phyloP scores from a whole-genome alignment of 2,888 invertebrate species.

The Protonemura montana region DNA sequence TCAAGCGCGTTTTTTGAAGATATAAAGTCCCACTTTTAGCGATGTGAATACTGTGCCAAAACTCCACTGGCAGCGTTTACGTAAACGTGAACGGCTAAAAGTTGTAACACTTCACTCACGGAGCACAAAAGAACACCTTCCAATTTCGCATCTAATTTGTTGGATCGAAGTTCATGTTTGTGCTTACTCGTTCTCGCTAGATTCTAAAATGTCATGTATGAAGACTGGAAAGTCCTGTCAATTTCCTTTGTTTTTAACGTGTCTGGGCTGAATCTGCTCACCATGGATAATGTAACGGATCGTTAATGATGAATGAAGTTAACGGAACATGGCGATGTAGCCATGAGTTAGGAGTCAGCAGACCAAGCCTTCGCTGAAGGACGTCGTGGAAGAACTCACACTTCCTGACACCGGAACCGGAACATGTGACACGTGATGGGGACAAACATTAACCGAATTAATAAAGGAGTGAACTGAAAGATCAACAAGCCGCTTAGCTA shows the following conservation, averaged over 20 bases:
- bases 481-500: background rate
- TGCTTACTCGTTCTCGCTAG: background rate
- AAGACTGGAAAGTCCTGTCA: background rate
- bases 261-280: background rate
- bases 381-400: background rate
- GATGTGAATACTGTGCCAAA: background rate
- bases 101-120: too few relatives aligned
- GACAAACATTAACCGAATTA: background rate
- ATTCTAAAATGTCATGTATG: background rate
- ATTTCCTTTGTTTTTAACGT: background rate
- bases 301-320: slow-evolving; percentile 12
- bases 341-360: background rate
- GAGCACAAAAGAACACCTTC: too few relatives aligned
- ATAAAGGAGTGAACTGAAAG: background rate
- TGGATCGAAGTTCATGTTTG: background rate
- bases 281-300: background rate
- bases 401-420: background rate
- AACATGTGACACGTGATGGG: background rate
- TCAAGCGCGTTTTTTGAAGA: background rate
- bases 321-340: background rate
- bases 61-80: background rate
- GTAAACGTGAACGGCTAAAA: too few relatives aligned
- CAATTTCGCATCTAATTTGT: background rate
- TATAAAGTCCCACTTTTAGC: background rate
- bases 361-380: background rate